Percentiles rank a stretch among this genome's conserved stretches.
Evolutionary conservation across 2,113 vertebrate species (phyloP).

Genomic region (Paramormyrops kingsleyae): DNA sequence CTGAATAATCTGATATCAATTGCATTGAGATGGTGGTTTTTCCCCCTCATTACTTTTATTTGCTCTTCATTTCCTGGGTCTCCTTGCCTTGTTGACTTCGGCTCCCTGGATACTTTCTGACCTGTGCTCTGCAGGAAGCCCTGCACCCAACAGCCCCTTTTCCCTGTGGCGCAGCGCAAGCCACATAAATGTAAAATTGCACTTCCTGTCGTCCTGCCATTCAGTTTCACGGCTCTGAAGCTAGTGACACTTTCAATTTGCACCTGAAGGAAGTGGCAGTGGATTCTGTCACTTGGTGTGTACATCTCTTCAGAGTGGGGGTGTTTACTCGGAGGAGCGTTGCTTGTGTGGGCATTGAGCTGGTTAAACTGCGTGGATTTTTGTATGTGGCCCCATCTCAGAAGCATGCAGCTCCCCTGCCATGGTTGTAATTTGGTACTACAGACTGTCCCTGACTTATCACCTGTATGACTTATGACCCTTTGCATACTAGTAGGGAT

Average conservation of each 20-base stretch:
- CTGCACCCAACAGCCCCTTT: neutral
- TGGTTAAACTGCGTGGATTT: neutral
- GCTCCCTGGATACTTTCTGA: neutral
- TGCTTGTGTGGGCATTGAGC: neutral
- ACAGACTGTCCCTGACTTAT: neutral
- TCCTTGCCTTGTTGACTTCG: neutral
- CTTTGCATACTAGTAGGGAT: neutral
- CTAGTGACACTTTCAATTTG: conserved; percentile 24
- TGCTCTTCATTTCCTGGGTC: neutral
- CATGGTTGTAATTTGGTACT: neutral
- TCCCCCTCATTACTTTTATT: neutral
- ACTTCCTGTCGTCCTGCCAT: neutral
- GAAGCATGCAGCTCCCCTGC: neutral
- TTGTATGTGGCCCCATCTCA: neutral
- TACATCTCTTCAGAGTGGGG: neutral
- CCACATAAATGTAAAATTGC: neutral
- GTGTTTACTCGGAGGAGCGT: neutral
- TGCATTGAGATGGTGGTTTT: neutral
- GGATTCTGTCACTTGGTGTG: neutral
- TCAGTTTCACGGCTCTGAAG: neutral
- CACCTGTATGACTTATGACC: neutral
- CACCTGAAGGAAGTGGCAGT: conserved; percentile 1
- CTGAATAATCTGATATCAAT: neutral
- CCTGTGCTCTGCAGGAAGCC: neutral
- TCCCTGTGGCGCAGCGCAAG: neutral